Evolutionary conservation across 53 echinoderm and acorn worm genomes (phyloP).

Genomic region (Apostichopus leukothele): DNA sequence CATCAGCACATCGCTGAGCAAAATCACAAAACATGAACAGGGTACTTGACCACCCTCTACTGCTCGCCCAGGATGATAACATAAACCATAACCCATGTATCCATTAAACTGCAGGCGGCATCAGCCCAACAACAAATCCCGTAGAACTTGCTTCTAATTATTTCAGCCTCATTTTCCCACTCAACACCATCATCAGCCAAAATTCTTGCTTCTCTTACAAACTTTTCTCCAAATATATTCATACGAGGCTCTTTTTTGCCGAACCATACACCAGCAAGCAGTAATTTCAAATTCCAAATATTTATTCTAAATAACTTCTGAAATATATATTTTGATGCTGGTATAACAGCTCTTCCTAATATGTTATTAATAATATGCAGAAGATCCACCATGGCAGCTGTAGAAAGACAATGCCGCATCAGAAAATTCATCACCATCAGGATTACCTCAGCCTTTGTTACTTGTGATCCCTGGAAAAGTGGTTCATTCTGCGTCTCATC

Average conservation of each 20-base stretch:
- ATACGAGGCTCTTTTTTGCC: constrained; percentile 20
- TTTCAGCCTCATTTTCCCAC: constrained; percentile 45
- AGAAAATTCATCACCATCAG: constrained; percentile 59
- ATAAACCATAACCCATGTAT: constrained; percentile 48
- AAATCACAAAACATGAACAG: constrained; percentile 56
- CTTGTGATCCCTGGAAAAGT: constrained; percentile 29
- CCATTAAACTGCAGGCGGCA: constrained; percentile 66
- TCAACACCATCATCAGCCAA: constrained; percentile 52
- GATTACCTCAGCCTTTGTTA: constrained; percentile 52
- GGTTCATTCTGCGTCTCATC: constrained; percentile 50
- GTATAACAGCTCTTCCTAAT: neutral
- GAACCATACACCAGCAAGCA: constrained; percentile 44
- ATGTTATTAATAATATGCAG: constrained; percentile 20
- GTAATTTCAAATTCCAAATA: neutral
- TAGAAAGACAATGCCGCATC: constrained; percentile 53
- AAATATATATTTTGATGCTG: constrained; percentile 1
- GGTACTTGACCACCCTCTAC: constrained; percentile 54
- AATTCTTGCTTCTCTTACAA: constrained; percentile 57
- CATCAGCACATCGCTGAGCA: constrained; percentile 53
- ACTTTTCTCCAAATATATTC: constrained; percentile 47
- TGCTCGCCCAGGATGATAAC: constrained; percentile 59
- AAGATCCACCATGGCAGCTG: constrained; percentile 26
- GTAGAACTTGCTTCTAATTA: constrained; percentile 48
- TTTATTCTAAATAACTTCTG: neutral
- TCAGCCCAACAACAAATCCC: constrained; percentile 58